Percentiles rank a stretch among this genome's conserved stretches.
Evolutionary conservation across 2,888 invertebrate genomes (phyloP).

Genomic region (Hyposoter didymator): DNA sequence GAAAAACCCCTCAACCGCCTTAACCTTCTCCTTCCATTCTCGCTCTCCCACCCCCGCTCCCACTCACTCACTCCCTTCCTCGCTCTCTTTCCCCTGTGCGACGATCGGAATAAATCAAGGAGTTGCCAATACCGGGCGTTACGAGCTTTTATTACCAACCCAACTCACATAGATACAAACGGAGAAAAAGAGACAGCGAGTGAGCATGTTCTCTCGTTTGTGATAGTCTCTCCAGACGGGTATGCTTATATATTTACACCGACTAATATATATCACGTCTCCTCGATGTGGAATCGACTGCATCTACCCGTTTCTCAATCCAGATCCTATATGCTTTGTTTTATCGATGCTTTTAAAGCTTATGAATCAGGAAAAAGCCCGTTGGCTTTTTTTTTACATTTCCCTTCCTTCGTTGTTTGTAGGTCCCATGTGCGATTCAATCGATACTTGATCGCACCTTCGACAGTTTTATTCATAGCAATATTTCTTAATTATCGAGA

Average conservation of each 20-base stretch:
- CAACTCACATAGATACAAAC: conserved; percentile 32
- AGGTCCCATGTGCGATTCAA: not conserved
- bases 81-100: conserved; percentile 31
- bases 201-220: conserved; percentile 35
- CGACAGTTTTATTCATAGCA: not conserved
- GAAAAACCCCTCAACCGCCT: conserved; percentile 29
- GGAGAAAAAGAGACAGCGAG: conserved; percentile 20
- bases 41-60: not conserved
- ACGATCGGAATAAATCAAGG: conserved; percentile 79
- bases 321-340: conserved; percentile 24
- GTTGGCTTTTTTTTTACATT: not conserved
- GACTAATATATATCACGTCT: conserved; percentile 15
- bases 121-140: conserved; percentile 80
- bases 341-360: conserved; percentile 46
- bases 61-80: conserved; percentile 8
- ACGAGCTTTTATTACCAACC: conserved; percentile 80
- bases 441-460: conserved; percentile 1
- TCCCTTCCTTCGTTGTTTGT: not conserved
- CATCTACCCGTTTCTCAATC: conserved; percentile 37
- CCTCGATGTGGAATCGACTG: conserved; percentile 5
- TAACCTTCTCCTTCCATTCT: not conserved
- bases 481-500: not conserved
- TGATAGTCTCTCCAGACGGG: conserved; percentile 66
- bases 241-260: conserved; percentile 72
- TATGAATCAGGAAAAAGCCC: conserved; percentile 31